Evolutionary conservation across 2,797 vertebrate genomes (phyloP).

Genomic region (Paratrypauchen microcephalus): DNA sequence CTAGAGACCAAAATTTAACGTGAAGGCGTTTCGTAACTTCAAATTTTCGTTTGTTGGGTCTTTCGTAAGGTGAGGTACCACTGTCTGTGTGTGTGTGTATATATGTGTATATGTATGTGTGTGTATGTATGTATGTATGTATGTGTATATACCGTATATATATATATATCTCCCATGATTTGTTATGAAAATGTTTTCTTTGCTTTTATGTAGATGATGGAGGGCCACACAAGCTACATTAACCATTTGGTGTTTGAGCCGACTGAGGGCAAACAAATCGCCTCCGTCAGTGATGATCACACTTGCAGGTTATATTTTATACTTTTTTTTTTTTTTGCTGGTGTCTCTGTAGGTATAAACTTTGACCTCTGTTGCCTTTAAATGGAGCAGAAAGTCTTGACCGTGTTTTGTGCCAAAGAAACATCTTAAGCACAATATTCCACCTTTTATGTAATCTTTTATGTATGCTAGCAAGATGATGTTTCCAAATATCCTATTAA

Average conservation of each 20-base stretch:
- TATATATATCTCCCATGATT: too few species aligned
- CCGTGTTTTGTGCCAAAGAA: slow-evolving; percentile 75
- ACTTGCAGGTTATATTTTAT: slow-evolving; percentile 87
- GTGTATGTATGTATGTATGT: too few species aligned
- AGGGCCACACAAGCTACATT: slow-evolving; percentile 92
- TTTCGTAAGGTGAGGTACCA: too few species aligned
- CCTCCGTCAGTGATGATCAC: slow-evolving; percentile 97
- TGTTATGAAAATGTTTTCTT: slow-evolving; percentile 18
- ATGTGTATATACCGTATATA: too few species aligned
- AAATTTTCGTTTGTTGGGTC: too few species aligned
- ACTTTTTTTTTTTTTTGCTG: slow-evolving; percentile 37
- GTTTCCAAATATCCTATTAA: slow-evolving; percentile 27
- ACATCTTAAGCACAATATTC: slow-evolving; percentile 65
- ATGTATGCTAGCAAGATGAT: slow-evolving; percentile 51
- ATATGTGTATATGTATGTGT: too few species aligned
- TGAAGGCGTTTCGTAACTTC: too few species aligned
- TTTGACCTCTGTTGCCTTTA: slow-evolving; percentile 80
- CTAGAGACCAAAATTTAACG: too few species aligned
- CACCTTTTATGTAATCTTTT: slow-evolving; percentile 51
- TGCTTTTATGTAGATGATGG: slow-evolving; percentile 79
- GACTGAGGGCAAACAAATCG: slow-evolving; percentile 89
- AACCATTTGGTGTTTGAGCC: slow-evolving; percentile 95
- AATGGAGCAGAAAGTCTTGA: slow-evolving; percentile 82
- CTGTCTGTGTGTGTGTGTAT: too few species aligned
- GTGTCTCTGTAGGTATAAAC: slow-evolving; percentile 58